Percentiles rank a stretch among this genome's conserved stretches.
Conservation (phyloP, 2,113 vertebrate genomes). For the Lycocorax pyrrhopterus region DNA sequence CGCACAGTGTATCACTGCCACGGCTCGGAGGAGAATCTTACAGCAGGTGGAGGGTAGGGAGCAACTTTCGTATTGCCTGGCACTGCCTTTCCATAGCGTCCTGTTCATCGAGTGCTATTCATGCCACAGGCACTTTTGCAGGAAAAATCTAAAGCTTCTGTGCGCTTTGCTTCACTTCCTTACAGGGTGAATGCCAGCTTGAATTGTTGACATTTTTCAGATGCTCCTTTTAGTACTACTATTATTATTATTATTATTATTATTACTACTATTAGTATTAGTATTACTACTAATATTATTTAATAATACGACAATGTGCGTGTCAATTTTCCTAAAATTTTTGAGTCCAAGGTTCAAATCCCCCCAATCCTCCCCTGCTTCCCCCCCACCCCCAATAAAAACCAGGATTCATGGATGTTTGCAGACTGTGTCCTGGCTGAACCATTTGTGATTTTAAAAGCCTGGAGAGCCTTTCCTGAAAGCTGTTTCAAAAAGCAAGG, state of each 20-base stretch:
- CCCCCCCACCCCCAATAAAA: too few relatives aligned
- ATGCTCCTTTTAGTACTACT: neutral
- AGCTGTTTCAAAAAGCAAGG: neutral
- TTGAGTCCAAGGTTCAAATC: too few relatives aligned
- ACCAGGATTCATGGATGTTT: neutral
- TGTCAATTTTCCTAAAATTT: too few relatives aligned
- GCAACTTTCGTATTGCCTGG: neutral
- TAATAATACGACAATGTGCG: too few relatives aligned
- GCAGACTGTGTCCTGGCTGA: neutral
- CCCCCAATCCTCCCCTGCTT: too few relatives aligned
- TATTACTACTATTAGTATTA: too few relatives aligned
- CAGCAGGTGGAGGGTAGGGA: neutral
- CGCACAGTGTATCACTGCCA: neutral
- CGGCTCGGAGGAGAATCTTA: neutral
- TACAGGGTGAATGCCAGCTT: neutral
- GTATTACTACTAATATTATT: too few relatives aligned
- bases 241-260: neutral
- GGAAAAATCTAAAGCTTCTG: neutral
- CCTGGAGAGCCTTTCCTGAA: neutral
- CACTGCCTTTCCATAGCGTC: fast-evolving
- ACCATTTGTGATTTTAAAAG: neutral
- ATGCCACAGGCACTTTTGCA: neutral
- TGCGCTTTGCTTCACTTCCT: neutral
- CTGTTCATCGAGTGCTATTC: neutral
- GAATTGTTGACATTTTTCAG: neutral